Conservation (phyloP, 2,888 invertebrate genomes). For the Xylocampa areola region DNA sequence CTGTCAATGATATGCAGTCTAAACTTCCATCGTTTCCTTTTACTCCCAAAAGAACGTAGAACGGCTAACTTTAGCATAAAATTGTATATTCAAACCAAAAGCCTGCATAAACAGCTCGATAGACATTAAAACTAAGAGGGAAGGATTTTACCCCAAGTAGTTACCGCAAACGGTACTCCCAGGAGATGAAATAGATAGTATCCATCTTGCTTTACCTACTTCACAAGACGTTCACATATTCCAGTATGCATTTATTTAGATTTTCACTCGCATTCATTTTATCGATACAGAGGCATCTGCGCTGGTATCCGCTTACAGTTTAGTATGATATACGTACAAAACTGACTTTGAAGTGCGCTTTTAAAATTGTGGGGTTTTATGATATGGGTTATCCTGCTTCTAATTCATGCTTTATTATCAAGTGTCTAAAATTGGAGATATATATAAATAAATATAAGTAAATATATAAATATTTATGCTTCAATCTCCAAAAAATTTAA, state of each 20-base stretch:
- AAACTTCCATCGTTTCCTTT: conserved; percentile 13
- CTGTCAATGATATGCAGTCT: conserved; percentile 5
- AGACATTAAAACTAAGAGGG: conserved; percentile 55
- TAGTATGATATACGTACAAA: conserved; percentile 15
- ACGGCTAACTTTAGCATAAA: conserved; percentile 36
- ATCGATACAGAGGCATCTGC: conserved; percentile 40
- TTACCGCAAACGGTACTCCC: conserved; percentile 52
- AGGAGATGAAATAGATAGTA: conserved; percentile 57
- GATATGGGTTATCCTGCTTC: too few species aligned
- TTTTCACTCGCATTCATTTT: conserved; percentile 56
- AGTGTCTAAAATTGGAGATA: too few species aligned
- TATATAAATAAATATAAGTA: too few species aligned
- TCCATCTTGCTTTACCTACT: conserved; percentile 51
- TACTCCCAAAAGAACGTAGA: conserved; percentile 26
- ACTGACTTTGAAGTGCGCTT: conserved; percentile 29
- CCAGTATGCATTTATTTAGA: conserved; percentile 57
- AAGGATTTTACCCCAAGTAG: conserved; percentile 48
- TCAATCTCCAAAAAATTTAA: too few species aligned
- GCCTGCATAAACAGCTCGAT: conserved; percentile 52
- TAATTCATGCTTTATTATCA: too few species aligned
- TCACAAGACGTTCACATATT: conserved; percentile 53
- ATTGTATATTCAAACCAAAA: conserved; percentile 51
- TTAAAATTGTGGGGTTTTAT: conserved; percentile 14
- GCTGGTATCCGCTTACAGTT: conserved; percentile 28
- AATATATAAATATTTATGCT: too few species aligned